These are phyloP conservation scores for Cartodere bifasciata DNA, from an alignment of 2,888 invertebrate genomes.

Conservation along the genomic window DNA sequence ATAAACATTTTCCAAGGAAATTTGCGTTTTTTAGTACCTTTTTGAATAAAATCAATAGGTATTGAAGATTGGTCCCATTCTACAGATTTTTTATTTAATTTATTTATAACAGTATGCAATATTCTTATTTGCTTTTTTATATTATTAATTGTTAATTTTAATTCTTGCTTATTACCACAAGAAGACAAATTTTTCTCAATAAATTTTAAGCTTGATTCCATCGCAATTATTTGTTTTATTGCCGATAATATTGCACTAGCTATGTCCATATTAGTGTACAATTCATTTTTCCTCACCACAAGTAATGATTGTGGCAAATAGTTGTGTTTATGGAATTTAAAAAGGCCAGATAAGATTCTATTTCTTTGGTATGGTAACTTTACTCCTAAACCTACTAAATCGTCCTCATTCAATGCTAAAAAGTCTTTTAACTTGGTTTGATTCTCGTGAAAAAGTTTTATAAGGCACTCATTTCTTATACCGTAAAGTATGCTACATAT, in stretches of 20 bases:
- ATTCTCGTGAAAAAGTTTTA: conserved; percentile 35
- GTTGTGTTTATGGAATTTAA: conserved; percentile 44
- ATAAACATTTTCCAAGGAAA: too few species aligned
- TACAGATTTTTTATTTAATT: conserved; percentile 14
- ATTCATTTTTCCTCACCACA: conserved; percentile 27
- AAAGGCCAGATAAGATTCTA: conserved; percentile 40
- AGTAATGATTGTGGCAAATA: conserved; percentile 40
- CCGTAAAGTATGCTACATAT: conserved; percentile 45
- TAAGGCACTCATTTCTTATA: conserved; percentile 44
- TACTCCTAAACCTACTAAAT: conserved; percentile 44
- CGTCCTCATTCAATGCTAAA: conserved; percentile 42
- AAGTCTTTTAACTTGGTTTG: conserved; percentile 44
- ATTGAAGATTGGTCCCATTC: too few species aligned
- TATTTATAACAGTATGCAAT: conserved; percentile 10
- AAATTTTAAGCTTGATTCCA: conserved; percentile 45
- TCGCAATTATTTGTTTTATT: conserved; percentile 43
- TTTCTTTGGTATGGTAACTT: conserved; percentile 46
- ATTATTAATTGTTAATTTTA: conserved; percentile 9
- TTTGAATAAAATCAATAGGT: too few species aligned
- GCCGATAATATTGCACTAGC: conserved; percentile 41
- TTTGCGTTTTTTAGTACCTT: too few species aligned
- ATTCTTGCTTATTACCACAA: not conserved
- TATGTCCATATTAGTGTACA: conserved; percentile 43
- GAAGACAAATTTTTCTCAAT: conserved; percentile 36
- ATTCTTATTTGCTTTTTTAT: conserved; percentile 11